Evolutionary conservation across 2,113 vertebrate genomes (phyloP), one percentile per base, ranked within the genome.

Genomic region (Opisthocomus hoazin): DNA sequence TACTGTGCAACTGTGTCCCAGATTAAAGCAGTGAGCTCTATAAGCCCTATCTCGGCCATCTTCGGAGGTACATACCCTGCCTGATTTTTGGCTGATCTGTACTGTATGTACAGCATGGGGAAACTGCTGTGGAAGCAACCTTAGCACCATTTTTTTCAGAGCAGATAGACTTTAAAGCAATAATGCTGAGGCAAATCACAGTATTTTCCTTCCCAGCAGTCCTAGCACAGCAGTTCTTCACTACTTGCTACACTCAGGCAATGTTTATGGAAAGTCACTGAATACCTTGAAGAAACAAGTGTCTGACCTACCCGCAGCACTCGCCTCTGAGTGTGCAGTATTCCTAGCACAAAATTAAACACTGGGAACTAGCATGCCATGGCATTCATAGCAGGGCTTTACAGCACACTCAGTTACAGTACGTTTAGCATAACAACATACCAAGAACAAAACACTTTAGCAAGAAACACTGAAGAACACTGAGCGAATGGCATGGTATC

Each of bases 321-420:
- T 57, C 0, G 0, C 27, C 68, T 84, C 60, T 51, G 37, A 45
- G 56, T 1, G 37, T 4, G 6, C 11, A 9, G 32, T 15, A 68
- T 30, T 87, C 60, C 57, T 16, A 76, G 73, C 27, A 61, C 46
- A 50, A 17, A 65, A 48, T 58, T 2, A 51, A 83, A 36, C 57
- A 5, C 32, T 2, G 41, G 53, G 58, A 60, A n/a, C 56, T 21
- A 15, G 32, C 37, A 17, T 5, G 41, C 64, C 50, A 11, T 4
- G 68, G 76, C 71, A 65, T 24, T 84, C 68, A 22, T 22, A 66
- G 80, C 16, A 11, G 57, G 46, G 45, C 41, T 68, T 53, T 26
- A 46, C 27, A 75, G 90, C 78, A 89, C 41, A 5, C 37, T 78
- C 8, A 11, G 23, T 37, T 37, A n/a, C 39, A 6, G 3, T 11